These are phyloP conservation scores for Eudasyphora cyanicolor DNA, from an alignment of 2,888 invertebrate genomes.

Conservation along the genomic window DNA sequence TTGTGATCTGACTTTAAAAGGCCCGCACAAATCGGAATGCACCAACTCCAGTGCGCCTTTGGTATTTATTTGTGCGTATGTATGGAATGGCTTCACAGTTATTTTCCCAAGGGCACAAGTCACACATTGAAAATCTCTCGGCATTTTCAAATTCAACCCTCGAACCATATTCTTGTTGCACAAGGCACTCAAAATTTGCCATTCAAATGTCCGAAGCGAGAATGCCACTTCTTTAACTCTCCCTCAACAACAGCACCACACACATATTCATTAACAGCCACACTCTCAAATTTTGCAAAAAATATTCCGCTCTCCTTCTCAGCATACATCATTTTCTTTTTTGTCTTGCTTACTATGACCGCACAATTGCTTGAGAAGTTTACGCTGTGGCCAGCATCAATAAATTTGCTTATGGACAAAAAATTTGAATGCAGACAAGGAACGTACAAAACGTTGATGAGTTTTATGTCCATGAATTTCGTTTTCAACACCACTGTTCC, in stretches of 20 bases:
- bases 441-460: conserved; percentile 48
- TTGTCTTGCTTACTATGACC: neutral
- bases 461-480: conserved; percentile 24
- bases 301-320: conserved; percentile 32
- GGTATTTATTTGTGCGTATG: neutral
- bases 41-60: neutral
- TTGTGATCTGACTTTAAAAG: conserved; percentile 39
- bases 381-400: neutral
- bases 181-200: conserved; percentile 10
- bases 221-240: conserved; percentile 34
- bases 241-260: conserved; percentile 1
- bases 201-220: conserved; percentile 38
- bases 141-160: conserved; percentile 22
- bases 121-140: conserved; percentile 28
- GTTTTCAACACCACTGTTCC: conserved; percentile 32
- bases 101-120: conserved; percentile 48
- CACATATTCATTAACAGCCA: conserved; percentile 1
- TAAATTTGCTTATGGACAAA: conserved; percentile 38
- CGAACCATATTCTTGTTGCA: conserved; percentile 28
- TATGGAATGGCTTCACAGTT: conserved; percentile 17
- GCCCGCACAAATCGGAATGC: conserved; percentile 36
- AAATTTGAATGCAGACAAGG: conserved; percentile 46
- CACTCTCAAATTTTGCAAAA: conserved; percentile 2
- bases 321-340: conserved; percentile 20
- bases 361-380: conserved; percentile 12